Evolutionary conservation across 2,888 invertebrate species (phyloP).

Genomic region (Ectropis crepuscularia): DNA sequence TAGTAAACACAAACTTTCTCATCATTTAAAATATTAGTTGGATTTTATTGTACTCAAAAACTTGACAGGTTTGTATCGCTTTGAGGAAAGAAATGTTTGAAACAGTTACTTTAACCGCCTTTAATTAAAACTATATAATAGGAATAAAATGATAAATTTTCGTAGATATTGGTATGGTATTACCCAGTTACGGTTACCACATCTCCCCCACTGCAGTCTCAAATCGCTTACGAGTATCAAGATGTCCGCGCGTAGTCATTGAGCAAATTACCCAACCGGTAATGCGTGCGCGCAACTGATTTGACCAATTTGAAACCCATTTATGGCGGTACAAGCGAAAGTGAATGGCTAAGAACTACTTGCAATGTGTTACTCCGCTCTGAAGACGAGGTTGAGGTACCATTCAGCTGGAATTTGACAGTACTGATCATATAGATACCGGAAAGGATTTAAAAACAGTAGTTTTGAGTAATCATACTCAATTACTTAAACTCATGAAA

Average conservation of each 20-base stretch:
- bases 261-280: slow-evolving; percentile 51
- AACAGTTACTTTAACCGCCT: too few relatives aligned
- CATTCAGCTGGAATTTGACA: slow-evolving; percentile 19
- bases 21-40: too few relatives aligned
- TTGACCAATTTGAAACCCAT: slow-evolving; percentile 57
- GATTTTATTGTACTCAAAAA: too few relatives aligned
- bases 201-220: slow-evolving; percentile 26
- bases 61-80: too few relatives aligned
- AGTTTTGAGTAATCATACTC: too few relatives aligned
- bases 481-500: too few relatives aligned
- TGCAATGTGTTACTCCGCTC: slow-evolving; percentile 42
- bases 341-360: slow-evolving; percentile 51
- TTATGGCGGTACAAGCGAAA: slow-evolving; percentile 53
- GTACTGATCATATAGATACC: not conserved
- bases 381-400: slow-evolving; percentile 27
- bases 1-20: too few relatives aligned
- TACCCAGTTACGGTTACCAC: slow-evolving; percentile 2
- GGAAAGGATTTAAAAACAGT: too few relatives aligned
- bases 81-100: too few relatives aligned
- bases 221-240: slow-evolving; percentile 40
- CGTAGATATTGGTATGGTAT: not conserved
- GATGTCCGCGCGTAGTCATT: slow-evolving; percentile 45
- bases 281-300: slow-evolving; percentile 52
- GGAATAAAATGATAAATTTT: too few relatives aligned
- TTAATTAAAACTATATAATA: too few relatives aligned